phyloP scores from a whole-genome alignment of 1,140 invertebrate genomes.

The Drosophila busckii region DNA sequence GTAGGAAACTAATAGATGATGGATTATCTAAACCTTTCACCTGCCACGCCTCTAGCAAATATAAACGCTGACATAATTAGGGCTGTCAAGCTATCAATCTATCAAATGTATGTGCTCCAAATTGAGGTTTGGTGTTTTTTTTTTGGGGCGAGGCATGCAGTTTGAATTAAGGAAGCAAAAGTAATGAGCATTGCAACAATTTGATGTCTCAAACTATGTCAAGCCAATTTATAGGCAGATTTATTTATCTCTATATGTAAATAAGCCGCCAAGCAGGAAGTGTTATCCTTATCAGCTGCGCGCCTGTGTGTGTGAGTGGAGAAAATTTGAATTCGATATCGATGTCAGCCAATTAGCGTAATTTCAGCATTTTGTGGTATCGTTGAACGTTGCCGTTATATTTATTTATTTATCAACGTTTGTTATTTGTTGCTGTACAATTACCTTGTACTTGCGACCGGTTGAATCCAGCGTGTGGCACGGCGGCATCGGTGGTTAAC shows the following conservation, averaged over 20 bases:
- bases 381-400: constrained; percentile 2
- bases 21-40: constrained; percentile 21
- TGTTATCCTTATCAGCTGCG: background rate
- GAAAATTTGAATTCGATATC: constrained; percentile 16
- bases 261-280: constrained; percentile 15
- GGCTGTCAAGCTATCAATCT: constrained; percentile 16
- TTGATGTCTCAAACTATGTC: no score
- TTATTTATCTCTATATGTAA: no score
- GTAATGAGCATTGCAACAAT: no score
- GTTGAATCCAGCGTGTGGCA: no score
- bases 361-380: constrained; percentile 4
- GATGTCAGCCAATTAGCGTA: constrained; percentile 31
- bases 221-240: no score
- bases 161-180: constrained; percentile 25
- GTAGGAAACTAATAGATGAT: constrained; percentile 10
- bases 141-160: constrained; percentile 12
- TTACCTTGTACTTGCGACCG: constrained; percentile 72
- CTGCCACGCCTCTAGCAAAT: no score
- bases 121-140: constrained; percentile 24
- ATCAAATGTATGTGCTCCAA: constrained; percentile 19
- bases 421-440: constrained; percentile 33
- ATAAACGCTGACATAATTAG: no score
- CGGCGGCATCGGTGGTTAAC: constrained; percentile 52
- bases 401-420: background rate
- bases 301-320: background rate